phyloP scores from a whole-genome alignment of 2,888 invertebrate species.

The Cephus pygmeus region DNA sequence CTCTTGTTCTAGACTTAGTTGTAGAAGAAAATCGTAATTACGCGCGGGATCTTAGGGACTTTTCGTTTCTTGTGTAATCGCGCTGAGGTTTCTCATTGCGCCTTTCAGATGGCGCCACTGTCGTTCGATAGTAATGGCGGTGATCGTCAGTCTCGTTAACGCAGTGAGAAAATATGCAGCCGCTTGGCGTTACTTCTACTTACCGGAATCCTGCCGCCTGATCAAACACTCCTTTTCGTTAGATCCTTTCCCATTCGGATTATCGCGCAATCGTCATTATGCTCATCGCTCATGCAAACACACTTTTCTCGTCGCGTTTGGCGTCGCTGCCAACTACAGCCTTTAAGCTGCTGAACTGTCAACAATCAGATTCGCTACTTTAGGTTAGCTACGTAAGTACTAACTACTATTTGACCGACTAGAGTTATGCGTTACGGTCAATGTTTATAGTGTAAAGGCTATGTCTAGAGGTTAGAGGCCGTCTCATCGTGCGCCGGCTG shows the following conservation, averaged over 20 bases:
- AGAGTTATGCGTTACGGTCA: background rate
- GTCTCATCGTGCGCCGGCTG: background rate
- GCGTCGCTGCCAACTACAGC: background rate
- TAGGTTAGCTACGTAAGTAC: background rate
- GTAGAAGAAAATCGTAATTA: background rate
- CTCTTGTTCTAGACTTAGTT: background rate
- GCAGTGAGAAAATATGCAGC: background rate
- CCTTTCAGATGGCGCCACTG: background rate
- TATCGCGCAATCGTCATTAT: background rate
- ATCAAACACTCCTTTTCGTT: constrained; percentile 41
- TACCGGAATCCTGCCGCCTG: constrained; percentile 38
- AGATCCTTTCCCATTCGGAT: constrained; percentile 22
- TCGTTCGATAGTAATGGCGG: background rate
- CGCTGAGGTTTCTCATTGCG: background rate
- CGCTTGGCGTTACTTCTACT: constrained; percentile 25
- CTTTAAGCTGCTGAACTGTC: background rate
- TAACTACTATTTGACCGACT: background rate
- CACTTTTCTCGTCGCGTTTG: background rate
- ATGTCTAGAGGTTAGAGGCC: background rate
- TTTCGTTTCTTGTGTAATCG: background rate
- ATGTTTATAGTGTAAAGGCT: background rate
- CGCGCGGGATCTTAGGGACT: background rate
- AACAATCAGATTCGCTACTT: background rate
- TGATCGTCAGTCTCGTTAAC: background rate
- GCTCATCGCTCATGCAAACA: background rate